These are phyloP conservation scores for Gobius niger DNA, from an alignment of 2,113 vertebrate genomes.

Conservation along the genomic window DNA sequence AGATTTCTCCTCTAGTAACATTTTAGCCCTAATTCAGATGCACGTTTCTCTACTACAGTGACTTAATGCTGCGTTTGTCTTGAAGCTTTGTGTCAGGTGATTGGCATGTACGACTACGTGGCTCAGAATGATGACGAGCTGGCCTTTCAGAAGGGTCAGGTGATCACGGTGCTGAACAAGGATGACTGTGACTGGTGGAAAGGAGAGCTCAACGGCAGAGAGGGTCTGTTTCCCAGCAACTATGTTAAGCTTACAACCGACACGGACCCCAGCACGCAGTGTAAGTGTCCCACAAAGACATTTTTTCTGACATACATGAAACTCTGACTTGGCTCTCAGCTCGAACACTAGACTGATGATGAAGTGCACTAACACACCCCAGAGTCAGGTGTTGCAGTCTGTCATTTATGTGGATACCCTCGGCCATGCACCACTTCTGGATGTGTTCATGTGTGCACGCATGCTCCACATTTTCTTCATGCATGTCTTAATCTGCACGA, in stretches of 20 bases:
- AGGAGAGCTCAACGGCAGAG: slow-evolving; percentile 90
- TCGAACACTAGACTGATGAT: slow-evolving; percentile 6
- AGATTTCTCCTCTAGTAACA: no score
- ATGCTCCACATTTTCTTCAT: slow-evolving; percentile 23
- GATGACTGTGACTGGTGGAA: slow-evolving; percentile 99
- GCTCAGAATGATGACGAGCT: slow-evolving; percentile 99
- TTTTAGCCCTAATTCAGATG: no score
- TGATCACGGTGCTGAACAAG: slow-evolving; percentile 95
- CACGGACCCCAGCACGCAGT: slow-evolving; percentile 98
- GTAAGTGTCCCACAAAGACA: slow-evolving; percentile 81
- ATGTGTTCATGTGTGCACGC: slow-evolving; percentile 36
- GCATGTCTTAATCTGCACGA: slow-evolving; percentile 61
- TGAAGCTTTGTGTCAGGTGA: slow-evolving; percentile 90
- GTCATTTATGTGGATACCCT: slow-evolving; percentile 43
- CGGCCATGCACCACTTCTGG: slow-evolving; percentile 59
- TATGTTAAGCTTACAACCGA: slow-evolving; percentile 98
- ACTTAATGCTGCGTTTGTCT: neutral
- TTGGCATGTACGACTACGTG: slow-evolving; percentile 97
- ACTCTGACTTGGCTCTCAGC: slow-evolving; percentile 7
- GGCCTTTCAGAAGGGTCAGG: slow-evolving; percentile 95
- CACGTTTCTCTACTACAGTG: neutral
- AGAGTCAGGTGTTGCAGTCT: slow-evolving; percentile 70
- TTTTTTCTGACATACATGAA: neutral
- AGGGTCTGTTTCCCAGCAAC: slow-evolving; percentile 98
- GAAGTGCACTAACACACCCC: slow-evolving; percentile 47